These are phyloP conservation scores for Aplidium turbinatum DNA, from an alignment of 23 tunicate genomes.

Conservation along the genomic window DNA sequence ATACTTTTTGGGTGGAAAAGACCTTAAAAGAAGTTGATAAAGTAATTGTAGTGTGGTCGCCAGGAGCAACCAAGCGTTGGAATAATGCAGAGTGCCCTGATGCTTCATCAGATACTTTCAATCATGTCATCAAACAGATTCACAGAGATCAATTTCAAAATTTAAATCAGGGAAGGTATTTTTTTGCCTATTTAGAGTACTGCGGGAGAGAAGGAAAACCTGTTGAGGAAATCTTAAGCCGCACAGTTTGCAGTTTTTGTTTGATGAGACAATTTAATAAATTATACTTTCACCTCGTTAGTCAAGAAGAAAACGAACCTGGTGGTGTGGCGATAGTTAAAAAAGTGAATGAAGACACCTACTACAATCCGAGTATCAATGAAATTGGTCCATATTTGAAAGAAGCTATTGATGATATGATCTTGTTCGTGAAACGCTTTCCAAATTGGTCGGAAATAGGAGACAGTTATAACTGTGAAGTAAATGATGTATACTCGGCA, in stretches of 20 bases:
- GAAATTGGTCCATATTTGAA: neutral
- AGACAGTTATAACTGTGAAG: too few species aligned
- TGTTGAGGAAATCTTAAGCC: neutral
- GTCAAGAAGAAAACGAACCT: too few species aligned
- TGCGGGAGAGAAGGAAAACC: slow-evolving; percentile 1
- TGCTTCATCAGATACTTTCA: slow-evolving; percentile 9
- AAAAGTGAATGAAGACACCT: too few species aligned
- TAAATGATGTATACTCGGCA: too few species aligned
- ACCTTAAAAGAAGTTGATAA: slow-evolving; percentile 28
- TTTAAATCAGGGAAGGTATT: slow-evolving; percentile 25
- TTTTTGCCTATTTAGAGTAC: slow-evolving; percentile 27
- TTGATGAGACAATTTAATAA: slow-evolving; percentile 15
- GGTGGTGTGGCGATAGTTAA: too few species aligned
- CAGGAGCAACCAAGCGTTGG: slow-evolving; percentile 39
- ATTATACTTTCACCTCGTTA: slow-evolving; percentile 8
- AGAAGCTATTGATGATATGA: neutral
- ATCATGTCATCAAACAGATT: slow-evolving; percentile 26
- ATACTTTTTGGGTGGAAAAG: slow-evolving; percentile 24
- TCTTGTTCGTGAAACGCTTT: too few species aligned
- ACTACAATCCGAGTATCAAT: neutral
- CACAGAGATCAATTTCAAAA: slow-evolving; percentile 6
- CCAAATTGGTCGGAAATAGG: too few species aligned
- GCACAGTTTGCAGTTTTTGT: neutral
- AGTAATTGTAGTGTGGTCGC: slow-evolving; percentile 40
- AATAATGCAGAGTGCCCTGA: neutral